Base-by-base conservation (phyloP, 2,797 vertebrate genomes). In the Tangara arthus region DNA sequence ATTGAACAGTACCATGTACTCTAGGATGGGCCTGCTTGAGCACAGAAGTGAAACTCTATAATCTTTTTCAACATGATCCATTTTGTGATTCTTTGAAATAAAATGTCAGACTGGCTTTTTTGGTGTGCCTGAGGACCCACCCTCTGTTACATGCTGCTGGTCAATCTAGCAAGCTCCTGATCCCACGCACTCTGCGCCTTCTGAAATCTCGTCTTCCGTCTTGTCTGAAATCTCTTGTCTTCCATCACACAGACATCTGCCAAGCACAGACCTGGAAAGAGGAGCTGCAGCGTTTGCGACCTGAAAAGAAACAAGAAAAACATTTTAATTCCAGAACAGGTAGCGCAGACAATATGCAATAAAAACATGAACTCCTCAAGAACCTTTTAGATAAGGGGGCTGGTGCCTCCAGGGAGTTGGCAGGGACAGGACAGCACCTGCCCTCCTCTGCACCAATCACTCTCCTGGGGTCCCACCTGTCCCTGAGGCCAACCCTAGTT, bases 381-480 rank as follows among this genome's bases (percentile, higher is more conserved):
- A 0, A 0, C 3, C 5, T 66, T 56, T 28, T 39, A 32, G 49
- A 15, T 1, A 2, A 85, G 17, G 4, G 13, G 12, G 3, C 11
- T 57, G 15, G 7, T 79, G 9, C 15, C 6, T 4, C 23, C 9
- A 12, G 18, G 35, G 13, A 44, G 12, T 8, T 24, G 19, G 11
- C 17, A 52, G 15, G 34, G 23, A n/a, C 14, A 81, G 42, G 44
- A 41, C 18, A 44, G 5, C 2, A 19, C 5, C 41, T 57, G 15
- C 11, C 6, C 11, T 81, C 11, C 65, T 78, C 52, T 11, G 2
- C 17, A 23, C 30, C 3, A 2, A 2, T 4, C 16, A 1, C 27
- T 75, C 30, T 37, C 11, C 26, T 47, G 32, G 20, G 20, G 27
- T 82, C 15, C 3, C 26, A 80, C 6, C 17, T 2, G 1, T 19